Evolutionary conservation across 2,797 vertebrate species (phyloP).

Genomic region (Paratrypauchen microcephalus): DNA sequence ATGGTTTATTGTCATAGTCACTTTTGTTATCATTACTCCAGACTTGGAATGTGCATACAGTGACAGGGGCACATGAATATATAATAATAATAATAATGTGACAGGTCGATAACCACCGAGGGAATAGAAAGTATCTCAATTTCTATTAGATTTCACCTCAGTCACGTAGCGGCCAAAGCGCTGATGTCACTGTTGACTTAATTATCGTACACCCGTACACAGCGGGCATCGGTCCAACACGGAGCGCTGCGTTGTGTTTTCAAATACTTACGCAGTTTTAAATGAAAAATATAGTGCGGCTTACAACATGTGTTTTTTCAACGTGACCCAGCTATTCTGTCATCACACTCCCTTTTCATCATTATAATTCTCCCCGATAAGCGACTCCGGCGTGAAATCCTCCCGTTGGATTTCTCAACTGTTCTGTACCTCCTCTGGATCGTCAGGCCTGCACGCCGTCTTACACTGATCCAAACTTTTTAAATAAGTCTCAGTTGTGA

Average conservation of each 20-base stretch:
- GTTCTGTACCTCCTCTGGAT: constrained; percentile 23
- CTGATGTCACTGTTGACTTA: constrained; percentile 64
- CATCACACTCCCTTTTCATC: constrained; percentile 39
- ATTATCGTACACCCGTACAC: constrained; percentile 23
- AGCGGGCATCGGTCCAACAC: constrained; percentile 23
- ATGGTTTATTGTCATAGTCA: background rate
- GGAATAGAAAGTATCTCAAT: constrained; percentile 28
- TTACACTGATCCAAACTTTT: too few species aligned
- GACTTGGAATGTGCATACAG: constrained; percentile 4
- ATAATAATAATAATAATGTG: constrained; percentile 33
- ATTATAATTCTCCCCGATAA: constrained; percentile 44
- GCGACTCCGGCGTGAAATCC: constrained; percentile 22
- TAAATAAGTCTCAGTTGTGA: background rate
- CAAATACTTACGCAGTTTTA: background rate
- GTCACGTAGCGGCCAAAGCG: constrained; percentile 35
- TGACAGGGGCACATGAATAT: constrained; percentile 26
- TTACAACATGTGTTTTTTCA: constrained; percentile 25
- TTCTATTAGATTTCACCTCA: constrained; percentile 57
- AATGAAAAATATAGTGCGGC: constrained; percentile 10
- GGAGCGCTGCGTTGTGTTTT: constrained; percentile 17
- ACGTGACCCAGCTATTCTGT: constrained; percentile 24
- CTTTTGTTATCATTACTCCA: background rate
- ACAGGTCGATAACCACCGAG: constrained; percentile 46
- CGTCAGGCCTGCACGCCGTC: constrained; percentile 18
- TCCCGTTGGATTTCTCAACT: constrained; percentile 41